These are phyloP conservation scores for Oreonectes daqikongensis DNA, from an alignment of 2,797 vertebrate genomes.

Conservation along the genomic window DNA sequence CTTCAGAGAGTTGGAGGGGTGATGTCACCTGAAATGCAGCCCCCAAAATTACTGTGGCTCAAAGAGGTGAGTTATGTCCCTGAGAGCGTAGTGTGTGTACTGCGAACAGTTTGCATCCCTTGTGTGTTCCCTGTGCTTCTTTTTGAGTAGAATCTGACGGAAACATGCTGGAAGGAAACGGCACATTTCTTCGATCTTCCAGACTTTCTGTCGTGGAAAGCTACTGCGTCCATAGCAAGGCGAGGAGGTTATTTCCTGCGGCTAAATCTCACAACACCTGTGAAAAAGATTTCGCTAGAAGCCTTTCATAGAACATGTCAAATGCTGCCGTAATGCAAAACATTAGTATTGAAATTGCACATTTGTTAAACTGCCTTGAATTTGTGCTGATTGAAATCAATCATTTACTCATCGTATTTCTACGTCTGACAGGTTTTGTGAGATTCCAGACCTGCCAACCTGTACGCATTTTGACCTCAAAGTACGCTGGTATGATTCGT, in stretches of 20 bases:
- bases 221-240: slow-evolving; percentile 90
- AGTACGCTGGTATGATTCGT: too few relatives aligned
- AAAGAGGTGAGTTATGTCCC: slow-evolving; percentile 81
- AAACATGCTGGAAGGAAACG: slow-evolving; percentile 85
- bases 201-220: slow-evolving; percentile 96
- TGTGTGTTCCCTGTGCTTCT: neutral
- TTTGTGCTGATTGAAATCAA: too few relatives aligned
- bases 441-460: too few relatives aligned
- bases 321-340: too few relatives aligned
- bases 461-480: too few relatives aligned
- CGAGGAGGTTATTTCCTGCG: slow-evolving; percentile 59
- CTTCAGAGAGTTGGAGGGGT: slow-evolving; percentile 85
- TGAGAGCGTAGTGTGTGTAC: too few relatives aligned
- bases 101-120: neutral
- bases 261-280: neutral
- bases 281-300: neutral
- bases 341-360: too few relatives aligned
- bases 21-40: slow-evolving; percentile 98
- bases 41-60: slow-evolving; percentile 94
- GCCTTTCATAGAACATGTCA: too few relatives aligned
- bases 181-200: slow-evolving; percentile 94
- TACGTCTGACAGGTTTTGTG: too few relatives aligned
- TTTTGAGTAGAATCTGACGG: slow-evolving; percentile 70
- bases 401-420: too few relatives aligned
- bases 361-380: too few relatives aligned